These are phyloP conservation scores for Chironex yamaguchii DNA, from an alignment of 30 jellyfish, hydroid and myxozoan genomes.

Conservation along the genomic window DNA sequence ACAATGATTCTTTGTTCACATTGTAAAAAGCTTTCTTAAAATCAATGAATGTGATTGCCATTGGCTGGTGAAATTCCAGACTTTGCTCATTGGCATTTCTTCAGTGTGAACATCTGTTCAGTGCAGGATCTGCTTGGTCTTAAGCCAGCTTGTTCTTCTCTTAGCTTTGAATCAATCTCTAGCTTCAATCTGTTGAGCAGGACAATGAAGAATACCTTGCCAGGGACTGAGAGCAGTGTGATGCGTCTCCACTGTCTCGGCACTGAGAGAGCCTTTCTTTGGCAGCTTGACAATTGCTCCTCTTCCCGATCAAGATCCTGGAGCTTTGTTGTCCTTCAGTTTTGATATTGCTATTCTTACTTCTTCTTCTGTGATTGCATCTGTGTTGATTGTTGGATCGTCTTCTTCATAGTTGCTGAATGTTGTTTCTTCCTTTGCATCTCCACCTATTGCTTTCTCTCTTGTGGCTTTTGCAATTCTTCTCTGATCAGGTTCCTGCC, in stretches of 20 bases:
- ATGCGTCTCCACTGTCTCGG: neutral
- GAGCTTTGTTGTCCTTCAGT: no score
- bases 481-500: no score
- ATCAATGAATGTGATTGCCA: neutral
- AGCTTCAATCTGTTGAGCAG: neutral
- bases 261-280: neutral
- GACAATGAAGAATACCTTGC: neutral
- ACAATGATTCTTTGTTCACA: neutral
- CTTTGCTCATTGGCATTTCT: neutral
- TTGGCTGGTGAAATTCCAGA: neutral
- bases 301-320: no score
- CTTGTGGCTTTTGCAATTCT: no score
- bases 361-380: no score
- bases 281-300: conserved; percentile 5
- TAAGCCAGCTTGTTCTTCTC: neutral
- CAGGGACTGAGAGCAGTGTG: neutral
- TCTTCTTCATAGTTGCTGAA: no score
- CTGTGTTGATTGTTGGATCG: no score
- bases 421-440: no score
- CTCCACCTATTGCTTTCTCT: no score
- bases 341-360: no score
- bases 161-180: neutral
- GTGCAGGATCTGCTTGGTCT: neutral
- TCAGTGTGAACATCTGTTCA: no score
- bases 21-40: neutral